Percentiles rank a stretch among this genome's conserved stretches.
Evolutionary conservation across 2,797 vertebrate genomes (phyloP).

Genomic region (Crocodylus rhombifer): DNA sequence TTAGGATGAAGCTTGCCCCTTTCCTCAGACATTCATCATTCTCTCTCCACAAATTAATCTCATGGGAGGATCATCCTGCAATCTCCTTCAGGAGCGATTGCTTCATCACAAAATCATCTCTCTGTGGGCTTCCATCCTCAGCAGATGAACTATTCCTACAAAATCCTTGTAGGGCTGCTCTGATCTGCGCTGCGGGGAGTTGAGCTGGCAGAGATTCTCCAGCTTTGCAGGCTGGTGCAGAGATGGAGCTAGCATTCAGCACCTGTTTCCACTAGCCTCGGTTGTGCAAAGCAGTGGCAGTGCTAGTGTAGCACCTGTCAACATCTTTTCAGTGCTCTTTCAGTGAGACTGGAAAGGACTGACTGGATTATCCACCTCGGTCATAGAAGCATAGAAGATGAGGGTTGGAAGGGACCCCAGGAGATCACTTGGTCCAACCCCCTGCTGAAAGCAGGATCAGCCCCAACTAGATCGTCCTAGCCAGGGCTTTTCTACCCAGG

Average conservation of each 20-base stretch:
- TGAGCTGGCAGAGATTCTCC: not conserved
- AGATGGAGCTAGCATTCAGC: not conserved
- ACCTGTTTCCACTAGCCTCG: not conserved
- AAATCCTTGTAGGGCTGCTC: slow-evolving; percentile 58
- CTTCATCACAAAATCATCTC: not conserved
- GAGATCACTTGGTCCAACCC: no score
- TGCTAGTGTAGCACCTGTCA: not conserved
- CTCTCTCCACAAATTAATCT: slow-evolving; percentile 30
- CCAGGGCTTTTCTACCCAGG: no score
- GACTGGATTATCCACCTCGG: no score
- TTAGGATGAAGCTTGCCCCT: not conserved
- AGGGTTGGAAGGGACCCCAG: no score
- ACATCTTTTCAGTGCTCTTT: no score
- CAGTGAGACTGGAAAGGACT: no score
- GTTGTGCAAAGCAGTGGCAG: not conserved
- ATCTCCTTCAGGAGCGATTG: slow-evolving; percentile 14
- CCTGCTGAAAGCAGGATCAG: no score
- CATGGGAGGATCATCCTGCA: slow-evolving; percentile 18
- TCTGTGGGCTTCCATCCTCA: slow-evolving; percentile 33
- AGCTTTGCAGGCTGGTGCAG: slow-evolving; percentile 9
- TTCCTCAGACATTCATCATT: slow-evolving; percentile 5
- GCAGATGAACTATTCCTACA: not conserved
- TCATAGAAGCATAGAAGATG: no score
- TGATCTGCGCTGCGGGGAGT: not conserved
- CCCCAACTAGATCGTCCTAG: no score